Evolutionary conservation across 2,797 vertebrate species (phyloP).

Genomic region (Luscinia luscinia): DNA sequence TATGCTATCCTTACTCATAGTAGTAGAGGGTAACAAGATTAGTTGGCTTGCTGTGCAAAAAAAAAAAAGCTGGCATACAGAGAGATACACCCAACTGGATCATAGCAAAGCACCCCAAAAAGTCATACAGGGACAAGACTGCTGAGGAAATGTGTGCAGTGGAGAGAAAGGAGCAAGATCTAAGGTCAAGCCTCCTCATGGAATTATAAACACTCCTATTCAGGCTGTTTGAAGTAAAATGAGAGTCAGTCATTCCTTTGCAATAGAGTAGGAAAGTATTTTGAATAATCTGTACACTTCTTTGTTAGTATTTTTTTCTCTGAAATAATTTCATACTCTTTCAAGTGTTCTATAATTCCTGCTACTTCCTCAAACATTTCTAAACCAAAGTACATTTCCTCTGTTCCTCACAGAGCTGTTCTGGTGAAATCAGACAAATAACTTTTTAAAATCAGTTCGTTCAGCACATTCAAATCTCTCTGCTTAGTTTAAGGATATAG

Average conservation of each 20-base stretch:
- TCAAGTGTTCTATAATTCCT: background rate
- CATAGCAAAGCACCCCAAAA: background rate
- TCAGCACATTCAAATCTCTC: background rate
- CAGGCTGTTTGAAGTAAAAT: background rate
- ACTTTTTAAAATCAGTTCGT: background rate
- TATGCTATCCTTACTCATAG: background rate
- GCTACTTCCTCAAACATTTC: background rate
- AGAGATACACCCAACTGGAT: background rate
- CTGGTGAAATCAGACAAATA: background rate
- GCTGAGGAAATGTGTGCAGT: background rate
- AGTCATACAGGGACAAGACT: background rate
- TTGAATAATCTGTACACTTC: background rate
- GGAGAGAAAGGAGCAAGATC: background rate
- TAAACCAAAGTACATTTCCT: background rate
- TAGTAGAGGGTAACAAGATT: background rate
- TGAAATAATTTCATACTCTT: background rate
- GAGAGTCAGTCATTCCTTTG: background rate
- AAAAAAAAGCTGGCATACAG: background rate
- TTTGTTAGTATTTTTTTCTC: background rate
- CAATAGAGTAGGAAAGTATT: background rate
- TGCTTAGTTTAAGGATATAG: background rate
- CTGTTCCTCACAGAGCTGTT: background rate
- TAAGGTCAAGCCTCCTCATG: background rate
- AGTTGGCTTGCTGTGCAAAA: rapidly evolving
- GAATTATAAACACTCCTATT: background rate